These are phyloP conservation scores for Apoderus coryli DNA, from an alignment of 2,888 invertebrate species.

Conservation along the genomic window DNA sequence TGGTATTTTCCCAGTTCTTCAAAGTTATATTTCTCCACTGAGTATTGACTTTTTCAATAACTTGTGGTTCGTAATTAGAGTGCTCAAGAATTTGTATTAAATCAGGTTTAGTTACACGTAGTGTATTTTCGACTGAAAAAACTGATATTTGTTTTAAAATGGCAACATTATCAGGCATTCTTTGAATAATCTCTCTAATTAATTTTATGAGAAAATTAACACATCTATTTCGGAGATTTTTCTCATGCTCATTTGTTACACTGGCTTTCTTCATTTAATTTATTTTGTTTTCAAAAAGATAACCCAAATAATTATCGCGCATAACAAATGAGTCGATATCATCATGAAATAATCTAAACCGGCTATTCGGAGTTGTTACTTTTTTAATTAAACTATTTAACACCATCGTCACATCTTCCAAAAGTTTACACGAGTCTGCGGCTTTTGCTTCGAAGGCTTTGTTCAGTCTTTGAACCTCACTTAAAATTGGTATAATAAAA, in stretches of 20 bases:
- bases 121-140: not conserved
- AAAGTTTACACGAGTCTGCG: constrained; percentile 16
- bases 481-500: not conserved
- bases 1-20: not conserved
- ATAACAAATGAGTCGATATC: not conserved
- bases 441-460: constrained; percentile 17
- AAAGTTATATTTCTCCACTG: not conserved
- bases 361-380: constrained; percentile 8
- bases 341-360: not conserved
- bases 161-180: not conserved
- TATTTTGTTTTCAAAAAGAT: not conserved
- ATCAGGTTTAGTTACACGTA: not conserved
- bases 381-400: constrained; percentile 8
- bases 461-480: constrained; percentile 10
- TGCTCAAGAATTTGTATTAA: not conserved
- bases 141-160: constrained; percentile 1
- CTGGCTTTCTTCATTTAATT: not conserved
- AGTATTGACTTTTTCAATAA: not conserved
- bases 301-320: not conserved
- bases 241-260: not conserved
- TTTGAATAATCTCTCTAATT: constrained; percentile 1
- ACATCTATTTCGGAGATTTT: not conserved
- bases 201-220: not conserved
- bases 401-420: constrained; percentile 10
- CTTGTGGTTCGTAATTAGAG: too few relatives aligned